Base-by-base conservation (phyloP, 2,113 vertebrate genomes). In the Cranoglanis bouderius region DNA sequence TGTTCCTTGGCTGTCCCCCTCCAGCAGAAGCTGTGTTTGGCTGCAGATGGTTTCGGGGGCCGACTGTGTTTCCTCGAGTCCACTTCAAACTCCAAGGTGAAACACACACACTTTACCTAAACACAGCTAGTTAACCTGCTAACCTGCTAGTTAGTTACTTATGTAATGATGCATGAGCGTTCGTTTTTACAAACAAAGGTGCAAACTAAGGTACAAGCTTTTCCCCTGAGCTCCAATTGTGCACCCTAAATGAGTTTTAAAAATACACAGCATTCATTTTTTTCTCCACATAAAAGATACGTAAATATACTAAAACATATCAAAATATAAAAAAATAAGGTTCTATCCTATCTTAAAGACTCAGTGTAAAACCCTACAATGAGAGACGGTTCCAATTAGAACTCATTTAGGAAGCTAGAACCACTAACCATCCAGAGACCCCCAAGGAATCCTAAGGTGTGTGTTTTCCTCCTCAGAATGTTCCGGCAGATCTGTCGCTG, bases 41-140 rank as follows among this genome's bases (percentile, higher is more conserved):
- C 98, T 80, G 97, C 97, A 0, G 97, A 98, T 92, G 98, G 98
- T 82, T 99, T 98, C 93, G 98, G 98, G 89, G 96, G 96, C 94
- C 95, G 97, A 78, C 97, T 98, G 72, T 99, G 97, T 90, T 96
- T 96, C 91, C 94, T 99, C 92, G 97, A 99, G 92, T 95, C 96
- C 84, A 98, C 97, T 43, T 98, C 97, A 19, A 98, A 99, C 95
- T 97, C 97, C 88, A 98, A 99, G 97, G 98, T 99, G 93, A 82
- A 88, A 80, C 77, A 51, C 75, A 16, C 35, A 24, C 10, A 13
- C 18, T 21, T n/a, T 6, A 78, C 46, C 12, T 51, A 14, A 51
- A n/a, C 26, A 78, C 24, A 13, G 24, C 75, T 29, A 49, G 82
- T 43, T 43, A 63, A 63, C 57, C 55, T 16, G 55, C 21, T 83